Base-by-base conservation (phyloP, 2,113 vertebrate genomes). In the Rallus limicola region DNA sequence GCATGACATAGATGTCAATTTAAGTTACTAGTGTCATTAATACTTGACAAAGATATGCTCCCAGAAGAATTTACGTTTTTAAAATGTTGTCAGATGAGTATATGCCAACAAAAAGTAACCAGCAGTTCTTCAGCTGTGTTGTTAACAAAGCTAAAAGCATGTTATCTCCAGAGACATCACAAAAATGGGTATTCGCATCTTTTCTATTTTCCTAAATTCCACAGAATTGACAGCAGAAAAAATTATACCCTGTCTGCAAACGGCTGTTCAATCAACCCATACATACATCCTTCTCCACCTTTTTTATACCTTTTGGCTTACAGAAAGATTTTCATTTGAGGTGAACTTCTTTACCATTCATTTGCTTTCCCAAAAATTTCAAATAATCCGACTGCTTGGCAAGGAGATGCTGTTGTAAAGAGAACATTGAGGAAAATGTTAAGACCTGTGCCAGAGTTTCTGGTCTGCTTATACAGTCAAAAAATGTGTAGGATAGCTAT, bases 1-100 rank as follows among this genome's bases (percentile, higher is more conserved):
- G 88, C 82, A 90, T 97, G 95, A 95, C 91, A 95, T 91, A 95
- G 94, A 97, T 97, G 93, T 96, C 96, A 94, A 95, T 95, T 94
- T 97, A 95, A 95, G 92, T 97, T 96, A 96, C 95, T 90, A 90
- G 89, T 93, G 88, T 84, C 93, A 93, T 96, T 96, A 97, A 90
- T 96, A 92, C 93, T 92, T 97, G 92, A 94, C 93, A 94, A 97
- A 97, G 88, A 96, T 86, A 84, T 67, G 82, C 82, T 97, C 96
- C 95, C 96, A 85, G 83, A 93, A 96, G 95, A 92, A 94, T 90
- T 96, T 88, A 88, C 13, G 60, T 94, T 97, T 95, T 84, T 77
- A 90, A 92, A 95, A 81, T 90, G 93, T 95, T 95, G 90, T 93
- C 95, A 97, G 91, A 96, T 88, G 86, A 90, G 71, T 84, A 74